Base-by-base conservation (phyloP, 2,888 invertebrate genomes). In the Caenorhabditis sinica region DNA sequence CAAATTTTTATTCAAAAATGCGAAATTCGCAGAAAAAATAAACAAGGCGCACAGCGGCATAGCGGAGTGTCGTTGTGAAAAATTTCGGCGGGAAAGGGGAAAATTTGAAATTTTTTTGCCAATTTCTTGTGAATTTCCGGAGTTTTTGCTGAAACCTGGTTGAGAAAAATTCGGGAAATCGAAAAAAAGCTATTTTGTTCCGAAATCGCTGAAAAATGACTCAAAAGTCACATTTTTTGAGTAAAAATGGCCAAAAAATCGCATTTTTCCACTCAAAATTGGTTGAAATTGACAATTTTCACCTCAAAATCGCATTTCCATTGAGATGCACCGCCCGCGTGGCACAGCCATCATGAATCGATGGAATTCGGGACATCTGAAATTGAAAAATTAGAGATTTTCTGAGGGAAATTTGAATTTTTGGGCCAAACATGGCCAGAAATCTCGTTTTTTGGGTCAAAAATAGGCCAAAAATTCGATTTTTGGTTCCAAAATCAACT, bases 331-430 rank as follows among this genome's bases (percentile, higher is more conserved):
- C 23, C 25, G 28, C 53, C 17, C 81, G 68, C 5, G 63, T 71
- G 8, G 74, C 81, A 40, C 73, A 74, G 20, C 77, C 85, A 43
- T 61, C 23, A 43, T 85, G 85, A 30, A 85, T 65, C 17, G 77
- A 69, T 13, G 68, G 69, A 11, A 80, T 71, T 20, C 65, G 49
- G 5, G 74, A 61, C 69, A 82, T 63, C 82, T 82, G 73, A 13
- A 45, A 63, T n/a, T n/a, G n/a, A n/a, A n/a, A n/a, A n/a, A n/a
- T n/a, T n/a, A n/a, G n/a, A n/a, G n/a, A n/a, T n/a, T n/a, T n/a
- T n/a, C n/a, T n/a, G 56, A 28, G 9, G 56, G 25, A 58, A 58
- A 58, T 15, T 30, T 1, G 30, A 58, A 11, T 58, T 53, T 51
- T 51, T 4, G 13, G 25, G 33, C 15, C 0, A 49, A 49, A 68